These are phyloP conservation scores for Hirtodrosophila histrioides DNA, from an alignment of 2,888 invertebrate genomes.

Conservation along the genomic window DNA sequence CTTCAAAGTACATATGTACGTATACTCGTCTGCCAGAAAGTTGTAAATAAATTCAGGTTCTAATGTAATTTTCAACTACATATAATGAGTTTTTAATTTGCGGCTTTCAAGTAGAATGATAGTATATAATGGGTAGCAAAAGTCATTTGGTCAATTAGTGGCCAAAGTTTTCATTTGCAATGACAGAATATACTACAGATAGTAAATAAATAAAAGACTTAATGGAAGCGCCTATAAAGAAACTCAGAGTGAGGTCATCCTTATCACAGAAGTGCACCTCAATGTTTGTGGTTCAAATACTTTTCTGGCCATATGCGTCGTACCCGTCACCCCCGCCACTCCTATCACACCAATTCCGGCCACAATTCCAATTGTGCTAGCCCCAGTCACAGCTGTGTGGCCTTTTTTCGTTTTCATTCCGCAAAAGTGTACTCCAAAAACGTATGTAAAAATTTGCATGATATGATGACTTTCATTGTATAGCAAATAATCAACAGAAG, in stretches of 20 bases:
- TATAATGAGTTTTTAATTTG: conserved; percentile 56
- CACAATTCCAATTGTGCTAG: conserved; percentile 22
- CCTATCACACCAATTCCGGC: conserved; percentile 14
- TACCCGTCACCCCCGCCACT: neutral
- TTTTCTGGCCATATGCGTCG: conserved; percentile 26
- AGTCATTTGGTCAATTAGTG: neutral
- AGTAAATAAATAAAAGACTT: conserved; percentile 10
- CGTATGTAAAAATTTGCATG: conserved; percentile 27
- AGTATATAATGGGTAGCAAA: conserved; percentile 1
- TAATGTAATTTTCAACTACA: conserved; percentile 12
- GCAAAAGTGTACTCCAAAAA: conserved; percentile 25
- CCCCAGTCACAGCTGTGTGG: conserved; percentile 35
- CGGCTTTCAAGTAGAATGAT: conserved; percentile 3
- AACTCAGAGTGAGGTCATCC: conserved; percentile 12
- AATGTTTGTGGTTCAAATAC: conserved; percentile 19
- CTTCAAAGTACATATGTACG: neutral
- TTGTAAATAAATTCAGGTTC: conserved; percentile 38
- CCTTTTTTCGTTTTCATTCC: conserved; percentile 15
- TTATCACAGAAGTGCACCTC: neutral
- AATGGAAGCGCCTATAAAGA: conserved; percentile 2
- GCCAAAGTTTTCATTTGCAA: conserved; percentile 14
- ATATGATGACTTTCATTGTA: conserved; percentile 46
- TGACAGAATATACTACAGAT: conserved; percentile 4
- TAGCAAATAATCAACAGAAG: conserved; percentile 27
- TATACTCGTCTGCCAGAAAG: conserved; percentile 8